These are phyloP conservation scores for Xenentodon cancila DNA, from an alignment of 2,797 vertebrate genomes.

Conservation along the genomic window DNA sequence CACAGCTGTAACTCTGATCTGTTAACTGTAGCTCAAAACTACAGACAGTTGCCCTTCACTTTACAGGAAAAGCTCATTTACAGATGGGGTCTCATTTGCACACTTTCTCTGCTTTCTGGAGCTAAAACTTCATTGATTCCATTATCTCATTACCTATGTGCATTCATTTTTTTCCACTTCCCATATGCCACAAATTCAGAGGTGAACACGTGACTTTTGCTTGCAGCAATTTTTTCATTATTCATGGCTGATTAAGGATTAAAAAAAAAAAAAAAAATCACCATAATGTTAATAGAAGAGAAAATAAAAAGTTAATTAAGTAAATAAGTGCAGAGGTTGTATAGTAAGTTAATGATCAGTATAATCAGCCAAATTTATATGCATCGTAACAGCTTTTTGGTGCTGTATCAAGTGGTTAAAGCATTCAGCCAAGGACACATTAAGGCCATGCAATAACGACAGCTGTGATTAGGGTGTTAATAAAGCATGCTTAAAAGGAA, in stretches of 20 bases:
- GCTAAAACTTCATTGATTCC: conserved; percentile 42
- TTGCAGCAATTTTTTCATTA: conserved; percentile 67
- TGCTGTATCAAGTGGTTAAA: conserved; percentile 28
- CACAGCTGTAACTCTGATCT: conserved; percentile 11
- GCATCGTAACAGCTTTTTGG: conserved; percentile 46
- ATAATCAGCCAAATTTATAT: conserved; percentile 68
- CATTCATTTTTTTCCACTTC: conserved; percentile 51
- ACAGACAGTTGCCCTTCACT: conserved; percentile 39
- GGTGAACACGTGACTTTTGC: conserved; percentile 54
- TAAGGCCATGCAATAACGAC: conserved; percentile 21
- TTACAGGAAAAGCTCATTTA: conserved; percentile 51
- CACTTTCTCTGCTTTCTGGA: conserved; percentile 27
- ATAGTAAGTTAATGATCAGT: conserved; percentile 67
- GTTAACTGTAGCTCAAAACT: not conserved
- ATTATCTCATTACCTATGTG: conserved; percentile 60
- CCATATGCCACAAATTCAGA: conserved; percentile 25
- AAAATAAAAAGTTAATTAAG: conserved; percentile 71
- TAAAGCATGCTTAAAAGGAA: conserved; percentile 46
- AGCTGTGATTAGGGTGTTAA: conserved; percentile 58
- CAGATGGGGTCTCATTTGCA: conserved; percentile 23
- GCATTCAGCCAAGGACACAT: conserved; percentile 31
- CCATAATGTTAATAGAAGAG: conserved; percentile 59
- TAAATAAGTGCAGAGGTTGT: conserved; percentile 74
- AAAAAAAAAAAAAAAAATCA: conserved; percentile 57
- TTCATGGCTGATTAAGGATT: conserved; percentile 73